phyloP scores from a whole-genome alignment of 2,888 invertebrate genomes.

The Volucella inanis region DNA sequence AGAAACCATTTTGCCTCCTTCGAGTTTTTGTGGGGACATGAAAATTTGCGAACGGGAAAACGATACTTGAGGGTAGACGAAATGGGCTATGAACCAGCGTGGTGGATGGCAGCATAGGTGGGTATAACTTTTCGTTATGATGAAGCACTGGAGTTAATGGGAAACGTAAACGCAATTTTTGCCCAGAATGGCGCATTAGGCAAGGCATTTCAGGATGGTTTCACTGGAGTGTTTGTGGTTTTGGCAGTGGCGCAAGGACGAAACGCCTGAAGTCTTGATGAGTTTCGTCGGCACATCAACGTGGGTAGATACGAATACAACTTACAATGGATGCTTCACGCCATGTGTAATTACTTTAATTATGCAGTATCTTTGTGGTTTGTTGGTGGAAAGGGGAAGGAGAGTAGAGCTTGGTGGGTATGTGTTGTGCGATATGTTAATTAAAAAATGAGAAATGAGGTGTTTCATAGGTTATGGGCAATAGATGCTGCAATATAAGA shows the following conservation, averaged over 20 bases:
- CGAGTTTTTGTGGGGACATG: constrained; percentile 59
- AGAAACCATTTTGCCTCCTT: constrained; percentile 68
- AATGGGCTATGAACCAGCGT: not conserved
- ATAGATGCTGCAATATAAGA: constrained; percentile 58
- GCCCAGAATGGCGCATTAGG: constrained; percentile 71
- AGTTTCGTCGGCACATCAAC: constrained; percentile 65
- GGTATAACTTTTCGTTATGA: constrained; percentile 72
- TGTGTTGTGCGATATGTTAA: constrained; percentile 67
- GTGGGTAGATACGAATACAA: not conserved
- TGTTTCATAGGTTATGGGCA: constrained; percentile 72
- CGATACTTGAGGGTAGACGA: constrained; percentile 43
- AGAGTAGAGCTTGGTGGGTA: constrained; percentile 28
- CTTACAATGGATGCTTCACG: constrained; percentile 63
- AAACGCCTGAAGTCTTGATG: constrained; percentile 59
- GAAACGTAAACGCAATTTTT: constrained; percentile 75
- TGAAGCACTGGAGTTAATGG: constrained; percentile 75
- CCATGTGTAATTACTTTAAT: constrained; percentile 74
- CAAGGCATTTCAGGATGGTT: constrained; percentile 39
- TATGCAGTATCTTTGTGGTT: constrained; percentile 69
- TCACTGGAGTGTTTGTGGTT: constrained; percentile 62
- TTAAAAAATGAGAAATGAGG: constrained; percentile 74
- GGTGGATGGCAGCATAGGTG: constrained; percentile 3
- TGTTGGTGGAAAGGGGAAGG: too few species aligned
- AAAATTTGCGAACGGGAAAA: constrained; percentile 74
- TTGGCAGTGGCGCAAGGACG: constrained; percentile 18